These are phyloP conservation scores for Lamellibrachia satsuma DNA, from an alignment of 2,888 invertebrate species.

Conservation along the genomic window DNA sequence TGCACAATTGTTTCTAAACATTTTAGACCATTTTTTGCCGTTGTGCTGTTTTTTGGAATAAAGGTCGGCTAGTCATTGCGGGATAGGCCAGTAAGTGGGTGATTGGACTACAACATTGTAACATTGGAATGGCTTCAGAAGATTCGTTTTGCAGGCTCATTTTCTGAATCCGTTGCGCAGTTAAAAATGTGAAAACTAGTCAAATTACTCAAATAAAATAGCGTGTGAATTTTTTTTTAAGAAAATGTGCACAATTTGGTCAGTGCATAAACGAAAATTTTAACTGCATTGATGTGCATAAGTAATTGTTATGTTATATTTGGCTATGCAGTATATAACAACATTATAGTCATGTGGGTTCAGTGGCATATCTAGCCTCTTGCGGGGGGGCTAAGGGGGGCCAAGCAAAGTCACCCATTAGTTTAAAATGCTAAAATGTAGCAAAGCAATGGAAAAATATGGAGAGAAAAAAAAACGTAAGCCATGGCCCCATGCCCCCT, in stretches of 20 bases:
- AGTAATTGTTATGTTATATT: neutral
- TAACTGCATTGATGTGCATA: neutral
- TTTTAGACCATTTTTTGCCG: neutral
- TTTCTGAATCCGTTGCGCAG: neutral
- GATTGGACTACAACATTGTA: neutral
- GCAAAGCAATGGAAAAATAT: too few species aligned
- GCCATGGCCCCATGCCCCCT: too few species aligned
- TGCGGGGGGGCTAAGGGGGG: too few species aligned
- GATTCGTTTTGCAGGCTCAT: neutral
- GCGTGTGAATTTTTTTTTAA: neutral
- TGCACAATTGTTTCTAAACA: neutral
- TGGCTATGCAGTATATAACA: neutral
- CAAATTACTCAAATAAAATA: neutral
- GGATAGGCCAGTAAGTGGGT: neutral
- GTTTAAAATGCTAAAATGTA: too few species aligned
- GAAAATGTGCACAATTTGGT: neutral
- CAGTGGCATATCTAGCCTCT: too few species aligned
- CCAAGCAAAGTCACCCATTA: too few species aligned
- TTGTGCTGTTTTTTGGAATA: neutral
- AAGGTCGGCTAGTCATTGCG: neutral
- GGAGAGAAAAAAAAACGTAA: too few species aligned
- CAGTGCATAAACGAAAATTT: neutral
- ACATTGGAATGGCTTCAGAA: neutral
- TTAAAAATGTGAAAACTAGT: neutral
- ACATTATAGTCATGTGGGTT: too few species aligned